Percentiles rank a stretch among this genome's conserved stretches.
phyloP scores from a whole-genome alignment of 2,113 vertebrate genomes.

The Probosciger aterrimus region DNA sequence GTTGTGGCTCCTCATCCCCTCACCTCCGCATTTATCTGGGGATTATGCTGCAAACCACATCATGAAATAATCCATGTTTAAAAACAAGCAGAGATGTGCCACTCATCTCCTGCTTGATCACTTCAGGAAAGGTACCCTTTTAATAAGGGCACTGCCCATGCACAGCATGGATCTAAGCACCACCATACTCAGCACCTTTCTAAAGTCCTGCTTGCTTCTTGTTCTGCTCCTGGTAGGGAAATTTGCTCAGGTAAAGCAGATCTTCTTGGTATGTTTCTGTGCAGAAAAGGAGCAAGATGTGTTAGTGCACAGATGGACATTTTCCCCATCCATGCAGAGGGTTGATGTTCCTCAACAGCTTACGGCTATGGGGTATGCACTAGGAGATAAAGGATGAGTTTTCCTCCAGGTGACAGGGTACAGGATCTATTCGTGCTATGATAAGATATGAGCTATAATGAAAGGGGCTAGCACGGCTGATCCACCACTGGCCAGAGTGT shows the following conservation, averaged over 20 bases:
- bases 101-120: neutral
- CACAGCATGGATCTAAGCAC: neutral
- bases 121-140: neutral
- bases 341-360: constrained; percentile 5
- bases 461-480: neutral
- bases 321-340: neutral
- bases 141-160: neutral
- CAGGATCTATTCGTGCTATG: neutral
- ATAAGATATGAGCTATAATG: neutral
- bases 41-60: neutral
- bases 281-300: neutral
- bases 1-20: neutral
- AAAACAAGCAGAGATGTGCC: neutral
- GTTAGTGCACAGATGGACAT: neutral
- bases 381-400: constrained; percentile 11
- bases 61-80: neutral
- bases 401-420: neutral
- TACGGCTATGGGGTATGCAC: neutral
- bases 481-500: neutral
- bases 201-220: neutral
- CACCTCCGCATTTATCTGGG: constrained; percentile 7
- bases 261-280: neutral
- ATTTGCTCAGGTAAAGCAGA: neutral
- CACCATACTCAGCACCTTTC: neutral
- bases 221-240: neutral